Evolutionary conservation across 1,140 invertebrate genomes (phyloP).

Genomic region (Tachypleus tridentatus): DNA sequence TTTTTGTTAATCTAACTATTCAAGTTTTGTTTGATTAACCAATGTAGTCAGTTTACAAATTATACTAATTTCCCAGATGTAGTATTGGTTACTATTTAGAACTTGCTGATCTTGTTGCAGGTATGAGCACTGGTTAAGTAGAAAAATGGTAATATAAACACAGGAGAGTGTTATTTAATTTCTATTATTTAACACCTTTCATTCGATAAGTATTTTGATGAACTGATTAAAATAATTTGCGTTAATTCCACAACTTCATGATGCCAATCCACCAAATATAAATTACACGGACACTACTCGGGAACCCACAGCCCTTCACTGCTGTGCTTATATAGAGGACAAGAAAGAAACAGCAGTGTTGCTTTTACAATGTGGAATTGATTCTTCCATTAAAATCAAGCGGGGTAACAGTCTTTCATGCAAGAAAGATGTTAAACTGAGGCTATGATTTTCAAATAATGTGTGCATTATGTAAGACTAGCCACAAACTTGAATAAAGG

Average conservation of each 20-base stretch:
- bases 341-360: constrained; percentile 50
- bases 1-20: too few species aligned
- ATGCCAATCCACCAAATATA: constrained; percentile 32
- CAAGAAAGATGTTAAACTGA: too few species aligned
- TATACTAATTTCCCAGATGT: too few species aligned
- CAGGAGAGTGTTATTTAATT: not conserved
- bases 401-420: constrained; percentile 28
- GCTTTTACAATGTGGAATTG: constrained; percentile 47
- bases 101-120: too few species aligned
- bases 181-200: constrained; percentile 2
- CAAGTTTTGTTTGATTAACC: too few species aligned
- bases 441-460: too few species aligned
- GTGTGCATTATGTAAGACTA: too few species aligned
- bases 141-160: not conserved
- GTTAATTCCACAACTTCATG: constrained; percentile 31
- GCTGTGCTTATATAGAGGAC: constrained; percentile 50
- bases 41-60: too few species aligned
- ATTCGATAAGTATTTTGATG: not conserved
- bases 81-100: too few species aligned
- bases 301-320: constrained; percentile 57
- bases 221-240: constrained; percentile 5
- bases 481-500: too few species aligned
- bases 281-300: constrained; percentile 39
- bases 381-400: constrained; percentile 36
- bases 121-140: too few species aligned